Evolutionary conservation across 2,113 vertebrate genomes (phyloP), one percentile per base, ranked within the genome.

Genomic region (Cryptotis parvus): DNA sequence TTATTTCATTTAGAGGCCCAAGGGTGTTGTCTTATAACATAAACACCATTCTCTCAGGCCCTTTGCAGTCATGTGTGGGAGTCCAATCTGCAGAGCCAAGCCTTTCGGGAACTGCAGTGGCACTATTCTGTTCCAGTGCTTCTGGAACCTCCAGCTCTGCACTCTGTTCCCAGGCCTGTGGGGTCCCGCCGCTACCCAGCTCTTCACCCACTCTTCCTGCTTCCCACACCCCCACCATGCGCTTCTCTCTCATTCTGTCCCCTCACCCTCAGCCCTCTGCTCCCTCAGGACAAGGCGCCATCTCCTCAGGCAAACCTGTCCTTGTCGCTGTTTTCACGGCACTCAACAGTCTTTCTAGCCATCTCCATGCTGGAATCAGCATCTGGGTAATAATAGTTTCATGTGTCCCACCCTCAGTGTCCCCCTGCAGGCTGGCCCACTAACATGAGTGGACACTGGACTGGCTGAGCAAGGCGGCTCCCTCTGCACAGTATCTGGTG

Each of bases 71-170:
- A 61, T 0, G 2, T 45, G 20, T 5, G 73, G 24, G 26, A 29
- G 52, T 87, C 26, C 6, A 49, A 70, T 72, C 37, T 58, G 68
- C 8, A 14, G 15, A 74, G 16, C 16, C 68, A 75, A 66, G 24
- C 11, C 68, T 94, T 88, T 73, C 41, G 82, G 14, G 18, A 39
- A 33, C 33, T 76, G 39, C 35, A 83, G 49, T 4, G 3, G 9
- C 69, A 70, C 4, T 33, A 27, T 3, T 10, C 49, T 0, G 29
- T 6, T 0, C 9, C 24, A 68, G 26, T 0, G 10, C 20, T 9
- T 11, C 39, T 9, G 12, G 76, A 79, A 72, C 14, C 41, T 3
- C 2, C 1, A 69, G 31, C 49, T 45, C 33, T 86, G 75, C 27
- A 26, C 76, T 55, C 4, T 26, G 27, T 11, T 70, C 61, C 35